Percentiles rank a stretch among this genome's conserved stretches.
These are phyloP conservation scores for Tribolium castaneum DNA, from an alignment of 1,140 invertebrate genomes.

Conservation along the genomic window DNA sequence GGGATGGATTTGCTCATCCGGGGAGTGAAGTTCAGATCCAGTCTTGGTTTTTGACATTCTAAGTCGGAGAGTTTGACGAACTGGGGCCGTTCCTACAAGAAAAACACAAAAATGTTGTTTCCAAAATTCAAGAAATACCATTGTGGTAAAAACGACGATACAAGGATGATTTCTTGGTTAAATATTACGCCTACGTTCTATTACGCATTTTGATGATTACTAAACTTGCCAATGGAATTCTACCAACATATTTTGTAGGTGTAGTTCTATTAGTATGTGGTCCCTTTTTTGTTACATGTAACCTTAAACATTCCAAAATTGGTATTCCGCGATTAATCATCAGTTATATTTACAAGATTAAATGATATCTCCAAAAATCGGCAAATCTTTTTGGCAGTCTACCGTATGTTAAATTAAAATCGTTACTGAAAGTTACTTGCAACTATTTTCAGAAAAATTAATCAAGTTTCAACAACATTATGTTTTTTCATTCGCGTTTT, in stretches of 20 bases:
- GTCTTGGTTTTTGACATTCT: constrained; percentile 58
- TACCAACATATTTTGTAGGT: not conserved
- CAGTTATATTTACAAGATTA: not conserved
- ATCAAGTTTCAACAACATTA: too few relatives aligned
- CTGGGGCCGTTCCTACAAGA: constrained; percentile 44
- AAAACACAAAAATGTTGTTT: not conserved
- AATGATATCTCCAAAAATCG: not conserved
- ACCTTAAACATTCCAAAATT: not conserved
- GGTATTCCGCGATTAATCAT: not conserved
- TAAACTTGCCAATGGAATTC: not conserved
- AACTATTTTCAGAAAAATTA: too few relatives aligned
- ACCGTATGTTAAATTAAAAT: not conserved
- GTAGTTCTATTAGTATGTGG: not conserved
- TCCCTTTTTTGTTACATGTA: not conserved
- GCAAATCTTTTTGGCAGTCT: not conserved
- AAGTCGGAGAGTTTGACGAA: constrained; percentile 62
- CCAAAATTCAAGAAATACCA: not conserved
- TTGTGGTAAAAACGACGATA: not conserved
- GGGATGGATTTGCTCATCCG: constrained; percentile 65
- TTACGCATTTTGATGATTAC: not conserved
- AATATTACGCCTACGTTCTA: not conserved
- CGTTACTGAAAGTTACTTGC: not conserved
- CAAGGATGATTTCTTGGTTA: not conserved
- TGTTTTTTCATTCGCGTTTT: too few relatives aligned
- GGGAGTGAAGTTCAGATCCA: constrained; percentile 57